These are phyloP conservation scores for Spodoptera exigua DNA, from an alignment of 2,888 invertebrate species.

Conservation along the genomic window DNA sequence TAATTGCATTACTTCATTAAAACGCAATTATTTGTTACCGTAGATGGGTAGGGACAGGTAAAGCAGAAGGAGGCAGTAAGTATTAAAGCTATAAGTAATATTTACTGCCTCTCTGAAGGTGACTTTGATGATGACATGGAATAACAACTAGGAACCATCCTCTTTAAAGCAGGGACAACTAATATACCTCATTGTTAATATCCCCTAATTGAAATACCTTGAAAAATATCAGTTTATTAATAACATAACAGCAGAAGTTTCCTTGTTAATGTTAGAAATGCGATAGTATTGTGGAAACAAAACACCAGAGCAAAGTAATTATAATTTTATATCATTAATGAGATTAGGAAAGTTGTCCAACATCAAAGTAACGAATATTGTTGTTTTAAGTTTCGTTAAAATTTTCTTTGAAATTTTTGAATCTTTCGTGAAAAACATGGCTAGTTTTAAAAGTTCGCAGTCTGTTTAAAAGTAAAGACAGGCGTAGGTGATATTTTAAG, in stretches of 20 bases:
- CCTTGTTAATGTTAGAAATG: slow-evolving; percentile 28
- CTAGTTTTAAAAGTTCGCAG: not conserved
- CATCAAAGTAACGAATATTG: slow-evolving; percentile 10
- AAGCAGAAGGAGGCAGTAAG: too few relatives aligned
- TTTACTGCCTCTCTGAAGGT: too few relatives aligned
- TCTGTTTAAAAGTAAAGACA: slow-evolving; percentile 1
- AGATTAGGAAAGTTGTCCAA: slow-evolving; percentile 44
- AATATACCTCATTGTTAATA: too few relatives aligned
- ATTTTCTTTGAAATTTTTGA: not conserved
- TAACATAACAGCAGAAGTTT: slow-evolving; percentile 40
- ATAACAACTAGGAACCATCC: too few relatives aligned
- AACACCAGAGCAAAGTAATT: slow-evolving; percentile 45
- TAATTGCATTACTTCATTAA: too few relatives aligned
- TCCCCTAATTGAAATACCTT: not conserved
- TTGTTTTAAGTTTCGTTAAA: slow-evolving; percentile 14
- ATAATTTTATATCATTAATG: slow-evolving; percentile 37
- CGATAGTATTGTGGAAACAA: slow-evolving; percentile 41
- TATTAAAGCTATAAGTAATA: too few relatives aligned
- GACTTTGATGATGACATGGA: too few relatives aligned
- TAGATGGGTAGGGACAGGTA: too few relatives aligned
- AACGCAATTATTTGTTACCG: too few relatives aligned
- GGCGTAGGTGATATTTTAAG: not conserved
- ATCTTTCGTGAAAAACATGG: slow-evolving; percentile 2
- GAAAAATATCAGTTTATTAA: slow-evolving; percentile 5
- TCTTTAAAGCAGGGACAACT: too few relatives aligned